These are phyloP conservation scores for Onthophagus taurus DNA, from an alignment of 1,140 invertebrate genomes.

Conservation along the genomic window DNA sequence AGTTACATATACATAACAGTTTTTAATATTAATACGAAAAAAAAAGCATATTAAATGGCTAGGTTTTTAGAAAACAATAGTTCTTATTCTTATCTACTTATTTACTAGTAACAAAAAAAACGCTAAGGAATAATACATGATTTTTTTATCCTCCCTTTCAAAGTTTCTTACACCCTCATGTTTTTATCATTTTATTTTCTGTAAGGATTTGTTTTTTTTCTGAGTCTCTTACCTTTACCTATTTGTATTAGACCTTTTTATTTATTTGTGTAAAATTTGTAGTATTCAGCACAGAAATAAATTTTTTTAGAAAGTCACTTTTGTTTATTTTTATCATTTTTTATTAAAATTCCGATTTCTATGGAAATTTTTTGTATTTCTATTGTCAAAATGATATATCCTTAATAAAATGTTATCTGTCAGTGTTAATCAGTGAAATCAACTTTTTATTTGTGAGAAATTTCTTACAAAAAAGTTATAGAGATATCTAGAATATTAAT, in stretches of 20 bases:
- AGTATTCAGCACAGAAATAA: conserved; percentile 31
- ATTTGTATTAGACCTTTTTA: conserved; percentile 28
- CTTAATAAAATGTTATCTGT: no score
- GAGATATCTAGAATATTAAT: no score
- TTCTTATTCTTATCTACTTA: conserved; percentile 12
- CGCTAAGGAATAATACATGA: no score
- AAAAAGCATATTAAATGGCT: conserved; percentile 9
- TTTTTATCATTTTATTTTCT: conserved; percentile 22
- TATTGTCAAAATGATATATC: no score
- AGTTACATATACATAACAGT: conserved; percentile 11
- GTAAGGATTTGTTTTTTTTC: conserved; percentile 15
- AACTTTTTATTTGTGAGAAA: no score
- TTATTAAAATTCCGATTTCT: no score
- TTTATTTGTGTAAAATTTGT: conserved; percentile 29
- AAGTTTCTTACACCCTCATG: conserved; percentile 18
- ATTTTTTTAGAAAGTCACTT: conserved; percentile 15
- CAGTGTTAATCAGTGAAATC: no score
- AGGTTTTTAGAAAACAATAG: conserved; percentile 9
- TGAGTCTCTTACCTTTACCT: conserved; percentile 25
- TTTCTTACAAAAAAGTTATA: no score
- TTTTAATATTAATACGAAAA: conserved; percentile 18
- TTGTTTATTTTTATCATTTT: not conserved
- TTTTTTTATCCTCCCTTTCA: conserved; percentile 5
- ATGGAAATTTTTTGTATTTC: no score
- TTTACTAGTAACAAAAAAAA: no score